Evolutionary conservation across 2,888 invertebrate genomes (phyloP).

Genomic region (Zaprionus obscuricornis): DNA sequence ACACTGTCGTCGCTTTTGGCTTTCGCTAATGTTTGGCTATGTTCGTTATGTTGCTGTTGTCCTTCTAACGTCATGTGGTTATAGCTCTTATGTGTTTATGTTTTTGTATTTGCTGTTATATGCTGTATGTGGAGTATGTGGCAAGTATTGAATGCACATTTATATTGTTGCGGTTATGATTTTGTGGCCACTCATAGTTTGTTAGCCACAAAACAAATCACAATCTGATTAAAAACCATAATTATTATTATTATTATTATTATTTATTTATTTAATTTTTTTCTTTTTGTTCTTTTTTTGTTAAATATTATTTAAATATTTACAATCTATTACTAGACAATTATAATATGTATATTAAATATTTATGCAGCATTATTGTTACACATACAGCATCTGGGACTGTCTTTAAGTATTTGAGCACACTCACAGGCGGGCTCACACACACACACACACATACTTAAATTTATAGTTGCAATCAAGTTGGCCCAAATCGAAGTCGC

Average conservation of each 20-base stretch:
- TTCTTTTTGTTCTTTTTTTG: too few species aligned
- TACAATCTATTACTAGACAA: too few species aligned
- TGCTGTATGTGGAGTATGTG: conserved; percentile 1
- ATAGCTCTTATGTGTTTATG: conserved; percentile 5
- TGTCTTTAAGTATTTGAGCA: conserved; percentile 22
- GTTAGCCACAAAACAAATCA: not conserved
- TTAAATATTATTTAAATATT: too few species aligned
- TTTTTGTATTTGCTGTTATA: not conserved
- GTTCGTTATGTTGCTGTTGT: conserved; percentile 1
- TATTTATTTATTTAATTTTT: too few species aligned
- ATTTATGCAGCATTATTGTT: too few species aligned
- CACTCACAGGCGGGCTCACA: too few species aligned
- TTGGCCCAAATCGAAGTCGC: conserved; percentile 39
- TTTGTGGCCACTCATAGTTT: conserved; percentile 29
- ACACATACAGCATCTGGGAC: conserved; percentile 17
- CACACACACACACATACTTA: conserved; percentile 15
- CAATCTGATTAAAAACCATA: not conserved
- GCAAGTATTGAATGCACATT: conserved; percentile 27
- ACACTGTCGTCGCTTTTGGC: conserved; percentile 10
- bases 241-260: too few species aligned
- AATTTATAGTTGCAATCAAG: conserved; percentile 56
- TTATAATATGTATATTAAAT: too few species aligned
- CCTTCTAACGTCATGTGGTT: too few species aligned
- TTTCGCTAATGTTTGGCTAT: conserved; percentile 2
- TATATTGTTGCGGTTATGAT: conserved; percentile 36